A percentile compares a stretch with the other conserved stretches of the same genome.
Evolutionary conservation across 2,797 vertebrate species (phyloP).

Genomic region (Choloepus didactylus): DNA sequence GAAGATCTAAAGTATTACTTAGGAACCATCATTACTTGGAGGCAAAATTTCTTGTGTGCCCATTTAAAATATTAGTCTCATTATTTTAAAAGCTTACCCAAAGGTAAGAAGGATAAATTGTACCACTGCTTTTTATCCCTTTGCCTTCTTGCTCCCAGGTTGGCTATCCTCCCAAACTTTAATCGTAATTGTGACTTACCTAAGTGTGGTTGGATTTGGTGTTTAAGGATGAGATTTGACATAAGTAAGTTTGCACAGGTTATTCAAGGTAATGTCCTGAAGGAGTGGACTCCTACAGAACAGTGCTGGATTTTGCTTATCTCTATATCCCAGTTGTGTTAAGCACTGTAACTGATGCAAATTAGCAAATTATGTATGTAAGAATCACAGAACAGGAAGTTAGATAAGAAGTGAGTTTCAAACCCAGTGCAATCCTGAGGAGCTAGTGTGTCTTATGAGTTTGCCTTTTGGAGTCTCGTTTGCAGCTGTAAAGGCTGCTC

Average conservation of each 20-base stretch:
- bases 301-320: not conserved
- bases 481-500: not conserved
- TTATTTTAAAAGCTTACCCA: not conserved
- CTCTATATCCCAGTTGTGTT: not conserved
- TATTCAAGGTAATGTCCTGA: not conserved
- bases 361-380: not conserved
- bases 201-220: not conserved
- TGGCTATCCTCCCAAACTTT: not conserved
- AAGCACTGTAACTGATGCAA: not conserved
- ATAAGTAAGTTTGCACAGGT: not conserved
- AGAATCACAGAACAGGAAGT: not conserved
- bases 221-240: not conserved
- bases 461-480: not conserved
- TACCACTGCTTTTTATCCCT: not conserved
- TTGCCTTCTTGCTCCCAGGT: not conserved
- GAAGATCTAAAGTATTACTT: not conserved
- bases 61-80: not conserved
- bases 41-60: not conserved
- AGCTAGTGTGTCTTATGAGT: too few relatives aligned
- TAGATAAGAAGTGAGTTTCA: not conserved
- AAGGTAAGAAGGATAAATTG: not conserved
- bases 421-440: not conserved
- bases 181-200: not conserved
- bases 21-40: not conserved
- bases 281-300: not conserved